A percentile compares a stretch with the other conserved stretches of the same genome.
Conservation (phyloP, 2,888 invertebrate species). For the Eugnorisma glareosa region DNA sequence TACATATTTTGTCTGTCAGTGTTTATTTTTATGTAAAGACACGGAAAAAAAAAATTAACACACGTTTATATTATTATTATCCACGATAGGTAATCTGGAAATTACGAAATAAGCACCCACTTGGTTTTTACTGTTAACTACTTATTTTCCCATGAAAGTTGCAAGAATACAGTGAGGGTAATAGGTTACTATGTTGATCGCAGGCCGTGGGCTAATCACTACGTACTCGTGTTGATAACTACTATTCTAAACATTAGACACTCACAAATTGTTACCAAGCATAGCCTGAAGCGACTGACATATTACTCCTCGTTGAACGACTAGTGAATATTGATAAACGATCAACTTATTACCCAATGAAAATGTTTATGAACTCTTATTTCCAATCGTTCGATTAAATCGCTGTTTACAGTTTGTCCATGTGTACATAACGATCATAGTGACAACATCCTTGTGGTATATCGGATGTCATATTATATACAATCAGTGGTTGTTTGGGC, state of each 20-base stretch:
- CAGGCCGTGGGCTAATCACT: slow-evolving; percentile 48
- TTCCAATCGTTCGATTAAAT: slow-evolving; percentile 19
- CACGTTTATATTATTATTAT: slow-evolving; percentile 4
- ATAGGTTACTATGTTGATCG: slow-evolving; percentile 54
- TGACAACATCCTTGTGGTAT: slow-evolving; percentile 59
- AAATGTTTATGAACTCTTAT: slow-evolving; percentile 52
- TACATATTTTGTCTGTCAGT: background rate
- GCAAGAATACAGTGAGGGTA: slow-evolving; percentile 43
- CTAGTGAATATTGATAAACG: slow-evolving; percentile 19
- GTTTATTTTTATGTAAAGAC: background rate
- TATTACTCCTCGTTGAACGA: background rate
- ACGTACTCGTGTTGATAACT: slow-evolving; percentile 25
- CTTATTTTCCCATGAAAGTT: slow-evolving; percentile 55
- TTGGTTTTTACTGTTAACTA: slow-evolving; percentile 30
- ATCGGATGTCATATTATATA: slow-evolving; percentile 64
- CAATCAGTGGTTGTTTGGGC: slow-evolving; percentile 77
- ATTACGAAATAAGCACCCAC: slow-evolving; percentile 20
- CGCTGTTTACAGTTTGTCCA: slow-evolving; percentile 29
- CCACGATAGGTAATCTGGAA: background rate
- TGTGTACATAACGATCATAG: slow-evolving; percentile 36
- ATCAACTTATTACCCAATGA: slow-evolving; percentile 23
- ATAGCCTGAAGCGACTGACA: slow-evolving; percentile 41
- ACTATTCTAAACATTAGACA: slow-evolving; percentile 30
- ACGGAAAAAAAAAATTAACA: no score
- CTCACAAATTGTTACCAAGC: slow-evolving; percentile 25